These are phyloP conservation scores for Acrobasis repandana DNA, from an alignment of 2,888 invertebrate genomes.

Conservation along the genomic window DNA sequence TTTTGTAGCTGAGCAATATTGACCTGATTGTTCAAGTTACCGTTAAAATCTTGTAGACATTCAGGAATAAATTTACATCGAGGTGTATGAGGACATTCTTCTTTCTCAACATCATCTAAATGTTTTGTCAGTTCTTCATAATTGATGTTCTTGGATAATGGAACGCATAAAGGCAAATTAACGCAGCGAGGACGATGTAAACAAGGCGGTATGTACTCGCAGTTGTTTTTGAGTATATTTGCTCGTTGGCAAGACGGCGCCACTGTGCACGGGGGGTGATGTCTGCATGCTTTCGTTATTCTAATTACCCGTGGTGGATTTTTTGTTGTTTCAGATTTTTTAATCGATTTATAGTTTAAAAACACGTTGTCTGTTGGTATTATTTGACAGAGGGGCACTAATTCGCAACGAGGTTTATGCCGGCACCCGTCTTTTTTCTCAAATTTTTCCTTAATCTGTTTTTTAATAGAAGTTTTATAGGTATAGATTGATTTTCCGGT, in stretches of 20 bases:
- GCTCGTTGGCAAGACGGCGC: slow-evolving; percentile 72
- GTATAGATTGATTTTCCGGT: slow-evolving; percentile 41
- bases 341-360: slow-evolving; percentile 41
- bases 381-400: slow-evolving; percentile 66
- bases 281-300: slow-evolving; percentile 72
- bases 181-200: slow-evolving; percentile 70
- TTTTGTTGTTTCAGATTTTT: slow-evolving; percentile 42
- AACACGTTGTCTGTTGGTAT: slow-evolving; percentile 48
- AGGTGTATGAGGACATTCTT: slow-evolving; percentile 43
- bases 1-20: slow-evolving; percentile 47
- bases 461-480: slow-evolving; percentile 39
- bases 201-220: slow-evolving; percentile 68
- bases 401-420: slow-evolving; percentile 64
- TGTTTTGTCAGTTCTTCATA: slow-evolving; percentile 50
- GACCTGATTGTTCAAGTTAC: slow-evolving; percentile 43
- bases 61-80: slow-evolving; percentile 49
- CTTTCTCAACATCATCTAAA: slow-evolving; percentile 40
- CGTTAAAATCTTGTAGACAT: slow-evolving; percentile 47
- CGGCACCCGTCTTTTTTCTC: slow-evolving; percentile 46
- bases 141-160: slow-evolving; percentile 55
- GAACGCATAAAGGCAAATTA: slow-evolving; percentile 69
- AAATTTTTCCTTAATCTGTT: not conserved
- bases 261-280: slow-evolving; percentile 72
- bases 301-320: slow-evolving; percentile 54
- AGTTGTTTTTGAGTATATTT: slow-evolving; percentile 65